phyloP scores from a whole-genome alignment of 2,888 invertebrate genomes.

The Dicyrtoma fusca region DNA sequence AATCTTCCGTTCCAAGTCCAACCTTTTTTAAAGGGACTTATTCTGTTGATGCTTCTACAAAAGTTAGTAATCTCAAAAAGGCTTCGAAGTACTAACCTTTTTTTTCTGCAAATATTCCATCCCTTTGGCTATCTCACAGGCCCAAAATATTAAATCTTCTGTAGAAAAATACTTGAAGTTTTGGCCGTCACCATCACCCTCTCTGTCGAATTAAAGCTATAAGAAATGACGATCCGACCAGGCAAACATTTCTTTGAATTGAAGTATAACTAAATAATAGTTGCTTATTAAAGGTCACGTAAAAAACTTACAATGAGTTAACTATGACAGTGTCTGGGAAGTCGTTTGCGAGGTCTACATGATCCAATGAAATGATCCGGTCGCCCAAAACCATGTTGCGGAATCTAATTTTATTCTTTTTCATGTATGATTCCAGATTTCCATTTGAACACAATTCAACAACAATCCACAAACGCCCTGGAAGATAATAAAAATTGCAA shows the following conservation, averaged over 20 bases:
- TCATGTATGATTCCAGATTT: conserved; percentile 16
- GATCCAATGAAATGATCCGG: neutral
- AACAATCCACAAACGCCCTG: conserved; percentile 22
- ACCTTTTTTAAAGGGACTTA: too few species aligned
- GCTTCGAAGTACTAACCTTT: conserved; percentile 13
- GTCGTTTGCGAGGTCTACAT: neutral
- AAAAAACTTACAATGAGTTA: neutral
- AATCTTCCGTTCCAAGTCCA: too few species aligned
- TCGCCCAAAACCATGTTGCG: neutral
- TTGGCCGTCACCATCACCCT: neutral
- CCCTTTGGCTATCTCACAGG: conserved; percentile 29
- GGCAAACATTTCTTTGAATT: too few species aligned
- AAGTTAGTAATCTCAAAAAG: too few species aligned
- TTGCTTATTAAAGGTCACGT: too few species aligned
- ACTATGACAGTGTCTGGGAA: too few species aligned
- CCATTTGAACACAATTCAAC: conserved; percentile 29
- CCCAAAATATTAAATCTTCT: conserved; percentile 25
- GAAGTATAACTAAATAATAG: too few species aligned
- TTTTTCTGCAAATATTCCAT: conserved; percentile 27
- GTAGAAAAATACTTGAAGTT: conserved; percentile 15
- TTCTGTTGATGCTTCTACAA: too few species aligned
- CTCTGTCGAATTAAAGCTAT: too few species aligned
- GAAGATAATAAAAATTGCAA: neutral
- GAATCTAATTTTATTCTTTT: conserved; percentile 6
- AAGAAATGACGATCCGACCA: too few species aligned